phyloP scores from a whole-genome alignment of 2,113 vertebrate genomes.

The Nematolebias whitei region DNA sequence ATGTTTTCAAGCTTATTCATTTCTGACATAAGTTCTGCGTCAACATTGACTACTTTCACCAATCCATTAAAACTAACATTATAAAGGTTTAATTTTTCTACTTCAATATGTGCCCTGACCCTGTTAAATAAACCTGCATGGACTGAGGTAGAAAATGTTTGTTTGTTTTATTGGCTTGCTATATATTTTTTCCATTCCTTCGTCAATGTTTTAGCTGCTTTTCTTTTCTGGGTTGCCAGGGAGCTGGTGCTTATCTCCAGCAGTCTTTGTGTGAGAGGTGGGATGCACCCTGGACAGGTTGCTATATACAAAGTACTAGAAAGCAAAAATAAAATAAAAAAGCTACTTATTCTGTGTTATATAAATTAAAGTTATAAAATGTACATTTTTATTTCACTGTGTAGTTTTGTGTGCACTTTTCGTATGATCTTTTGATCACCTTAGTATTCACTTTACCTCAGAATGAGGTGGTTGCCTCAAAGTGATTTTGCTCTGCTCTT shows the following conservation, averaged over 20 bases:
- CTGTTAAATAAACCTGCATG: not conserved
- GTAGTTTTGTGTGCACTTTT: not conserved
- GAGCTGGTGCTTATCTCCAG: no score
- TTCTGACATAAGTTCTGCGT: slow-evolving; percentile 5
- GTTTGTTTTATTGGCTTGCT: no score
- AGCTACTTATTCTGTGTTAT: not conserved
- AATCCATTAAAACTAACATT: not conserved
- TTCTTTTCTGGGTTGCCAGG: no score
- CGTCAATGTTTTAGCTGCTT: no score
- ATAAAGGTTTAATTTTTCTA: not conserved
- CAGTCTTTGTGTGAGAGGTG: no score
- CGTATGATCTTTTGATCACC: not conserved
- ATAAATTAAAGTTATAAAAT: not conserved
- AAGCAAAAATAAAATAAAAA: not conserved
- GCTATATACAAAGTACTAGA: not conserved
- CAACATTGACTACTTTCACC: slow-evolving; percentile 1
- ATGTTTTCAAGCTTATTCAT: slow-evolving; percentile 31
- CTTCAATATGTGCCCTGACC: not conserved
- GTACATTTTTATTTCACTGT: not conserved
- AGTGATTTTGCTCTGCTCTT: slow-evolving; percentile 10
- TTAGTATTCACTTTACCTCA: slow-evolving; percentile 3
- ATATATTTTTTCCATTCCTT: no score
- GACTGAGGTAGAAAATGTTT: no score
- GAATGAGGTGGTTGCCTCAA: slow-evolving; percentile 5
- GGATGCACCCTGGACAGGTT: no score